Evolutionary conservation across 2,113 vertebrate genomes (phyloP), one percentile per base, ranked within the genome.

Genomic region (Antechinus flavipes): DNA sequence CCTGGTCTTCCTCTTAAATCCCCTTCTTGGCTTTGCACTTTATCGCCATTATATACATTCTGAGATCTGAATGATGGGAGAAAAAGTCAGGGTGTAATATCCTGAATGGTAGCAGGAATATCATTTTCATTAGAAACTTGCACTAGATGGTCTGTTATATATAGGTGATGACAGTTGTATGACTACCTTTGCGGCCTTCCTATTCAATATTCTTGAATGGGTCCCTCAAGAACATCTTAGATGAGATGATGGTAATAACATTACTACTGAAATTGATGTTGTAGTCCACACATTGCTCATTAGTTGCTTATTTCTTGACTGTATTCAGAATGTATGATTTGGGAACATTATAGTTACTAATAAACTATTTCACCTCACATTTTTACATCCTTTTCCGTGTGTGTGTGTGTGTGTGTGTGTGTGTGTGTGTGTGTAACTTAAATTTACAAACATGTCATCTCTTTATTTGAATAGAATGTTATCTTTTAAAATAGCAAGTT

Each of bases 381-480:
- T n/a, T 42, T 42, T 42, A 22, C n/a, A 42, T 84, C 68, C 68
- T 42, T 76, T 35, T 42, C n/a, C 68, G 19, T 76, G 12, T 89
- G 50, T 76, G 47, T 8, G 1, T 27, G 12, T 53, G 47, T 90
- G 30, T 42, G 42, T 42, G 42, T 42, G n/a, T n/a, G 42, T 50
- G 6, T 89, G 50, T 76, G 47, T 8, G 1, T 27, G 12, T 53
- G 47, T 90, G 30, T 42, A 93, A 94, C 68, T 90, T 50, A 35
- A 7, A 49, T n/a, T 93, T 68, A 68, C 14, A 56, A 93, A 95
- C 76, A 61, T 55, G 46, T 56, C 55, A 91, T 24, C n/a, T n/a
- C 68, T 3, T 27, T 93, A 93, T n/a, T 95, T 42, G 42, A 91
- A 56, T 42, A 47, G 91, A 94, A 89, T 56, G 25, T 91, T 90